phyloP scores from a whole-genome alignment of 2,888 invertebrate genomes.

The Drosophila colorata region DNA sequence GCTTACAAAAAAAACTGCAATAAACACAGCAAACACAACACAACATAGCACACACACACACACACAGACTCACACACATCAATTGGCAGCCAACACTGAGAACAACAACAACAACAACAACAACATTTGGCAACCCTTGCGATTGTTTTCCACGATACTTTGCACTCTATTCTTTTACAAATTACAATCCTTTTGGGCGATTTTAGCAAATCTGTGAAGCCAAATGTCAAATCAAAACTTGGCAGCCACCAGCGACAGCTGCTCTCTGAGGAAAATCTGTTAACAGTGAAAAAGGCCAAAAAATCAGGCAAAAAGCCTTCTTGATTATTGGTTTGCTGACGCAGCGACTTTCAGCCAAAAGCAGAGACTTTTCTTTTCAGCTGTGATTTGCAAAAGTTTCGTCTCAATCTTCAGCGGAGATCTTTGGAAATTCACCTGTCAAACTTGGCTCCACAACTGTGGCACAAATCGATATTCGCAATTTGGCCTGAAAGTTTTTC shows the following conservation, averaged over 20 bases:
- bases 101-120: slow-evolving; percentile 10
- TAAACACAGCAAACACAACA: slow-evolving; percentile 18
- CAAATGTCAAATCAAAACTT: slow-evolving; percentile 18
- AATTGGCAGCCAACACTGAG: slow-evolving; percentile 12
- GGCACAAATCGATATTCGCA: too few species aligned
- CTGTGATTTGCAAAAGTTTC: too few species aligned
- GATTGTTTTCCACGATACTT: not conserved
- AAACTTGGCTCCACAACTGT: too few species aligned
- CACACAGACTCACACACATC: slow-evolving; percentile 9
- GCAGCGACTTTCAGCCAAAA: not conserved
- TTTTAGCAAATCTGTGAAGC: not conserved
- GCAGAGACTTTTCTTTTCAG: not conserved
- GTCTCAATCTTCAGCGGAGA: too few species aligned
- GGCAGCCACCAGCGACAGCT: not conserved
- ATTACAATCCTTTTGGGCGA: slow-evolving; percentile 6
- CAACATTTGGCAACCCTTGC: slow-evolving; percentile 2
- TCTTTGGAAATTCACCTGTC: too few species aligned
- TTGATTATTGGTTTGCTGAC: not conserved
- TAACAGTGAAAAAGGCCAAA: not conserved
- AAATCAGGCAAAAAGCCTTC: not conserved
- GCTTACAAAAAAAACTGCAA: slow-evolving; percentile 48
- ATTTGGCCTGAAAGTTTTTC: too few species aligned
- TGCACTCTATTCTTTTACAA: slow-evolving; percentile 21
- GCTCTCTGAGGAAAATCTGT: not conserved
- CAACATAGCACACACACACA: slow-evolving; percentile 18